Conservation (phyloP, 2,888 invertebrate genomes). For the Biston betularia region DNA sequence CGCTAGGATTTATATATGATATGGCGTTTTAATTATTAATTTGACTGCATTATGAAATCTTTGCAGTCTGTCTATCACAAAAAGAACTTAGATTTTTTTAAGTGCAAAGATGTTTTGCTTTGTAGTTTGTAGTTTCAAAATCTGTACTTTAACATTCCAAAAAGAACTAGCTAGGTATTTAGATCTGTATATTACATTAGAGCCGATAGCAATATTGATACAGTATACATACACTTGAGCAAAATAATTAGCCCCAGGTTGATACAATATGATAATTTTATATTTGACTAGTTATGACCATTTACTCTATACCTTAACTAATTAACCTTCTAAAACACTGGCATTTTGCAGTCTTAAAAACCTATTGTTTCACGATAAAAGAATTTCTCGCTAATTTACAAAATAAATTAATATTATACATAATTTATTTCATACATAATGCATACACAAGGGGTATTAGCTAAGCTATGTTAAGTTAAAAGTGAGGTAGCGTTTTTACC, state of each 20-base stretch:
- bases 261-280: constrained; percentile 56
- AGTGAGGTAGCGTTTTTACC: constrained; percentile 86
- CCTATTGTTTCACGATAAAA: constrained; percentile 38
- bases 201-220: constrained; percentile 47
- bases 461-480: constrained; percentile 82
- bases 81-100: constrained; percentile 11
- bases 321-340: constrained; percentile 74
- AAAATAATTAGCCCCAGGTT: constrained; percentile 71
- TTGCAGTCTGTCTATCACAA: constrained; percentile 41
- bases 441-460: constrained; percentile 62
- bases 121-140: constrained; percentile 6
- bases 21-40: constrained; percentile 77
- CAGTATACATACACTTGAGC: constrained; percentile 64
- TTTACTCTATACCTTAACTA: constrained; percentile 71
- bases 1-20: constrained; percentile 82
- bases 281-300: constrained; percentile 82
- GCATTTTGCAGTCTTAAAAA: constrained; percentile 78
- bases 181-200: constrained; percentile 31
- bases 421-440: constrained; percentile 37
- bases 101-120: constrained; percentile 2
- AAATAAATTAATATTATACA: constrained; percentile 41
- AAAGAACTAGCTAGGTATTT: constrained; percentile 14
- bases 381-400: constrained; percentile 40
- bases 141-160: constrained; percentile 8
- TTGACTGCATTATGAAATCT: constrained; percentile 64